These are phyloP conservation scores for Carollia perspicillata DNA, from an alignment of 2,113 vertebrate species.

Conservation along the genomic window DNA sequence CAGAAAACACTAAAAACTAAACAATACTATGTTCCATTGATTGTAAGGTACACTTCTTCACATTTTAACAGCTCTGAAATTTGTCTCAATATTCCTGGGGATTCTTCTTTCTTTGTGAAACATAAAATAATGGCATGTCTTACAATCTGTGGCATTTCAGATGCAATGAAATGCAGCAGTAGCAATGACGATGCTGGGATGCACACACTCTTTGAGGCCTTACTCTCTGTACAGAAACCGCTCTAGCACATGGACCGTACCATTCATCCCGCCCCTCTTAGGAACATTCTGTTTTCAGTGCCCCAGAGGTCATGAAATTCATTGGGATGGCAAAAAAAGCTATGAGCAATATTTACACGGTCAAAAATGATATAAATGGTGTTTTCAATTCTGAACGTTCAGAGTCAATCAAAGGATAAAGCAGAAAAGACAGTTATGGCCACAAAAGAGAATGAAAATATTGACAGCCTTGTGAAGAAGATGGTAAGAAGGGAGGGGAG, in stretches of 20 bases:
- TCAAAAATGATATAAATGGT: background rate
- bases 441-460: background rate
- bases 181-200: background rate
- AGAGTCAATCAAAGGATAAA: background rate
- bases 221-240: background rate
- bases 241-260: background rate
- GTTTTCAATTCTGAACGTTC: background rate
- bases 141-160: background rate
- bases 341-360: background rate
- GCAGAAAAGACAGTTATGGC: background rate
- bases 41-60: background rate
- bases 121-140: background rate
- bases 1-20: background rate
- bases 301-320: background rate
- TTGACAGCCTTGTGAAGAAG: background rate
- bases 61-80: background rate
- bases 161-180: background rate
- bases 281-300: background rate
- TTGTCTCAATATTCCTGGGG: background rate
- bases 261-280: background rate
- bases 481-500: background rate
- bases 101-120: constrained; percentile 16
- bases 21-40: background rate
- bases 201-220: background rate
- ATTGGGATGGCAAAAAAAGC: background rate